Percentiles rank a stretch among this genome's conserved stretches.
phyloP scores from a whole-genome alignment of 2,888 invertebrate genomes.

The Archips xylosteana region DNA sequence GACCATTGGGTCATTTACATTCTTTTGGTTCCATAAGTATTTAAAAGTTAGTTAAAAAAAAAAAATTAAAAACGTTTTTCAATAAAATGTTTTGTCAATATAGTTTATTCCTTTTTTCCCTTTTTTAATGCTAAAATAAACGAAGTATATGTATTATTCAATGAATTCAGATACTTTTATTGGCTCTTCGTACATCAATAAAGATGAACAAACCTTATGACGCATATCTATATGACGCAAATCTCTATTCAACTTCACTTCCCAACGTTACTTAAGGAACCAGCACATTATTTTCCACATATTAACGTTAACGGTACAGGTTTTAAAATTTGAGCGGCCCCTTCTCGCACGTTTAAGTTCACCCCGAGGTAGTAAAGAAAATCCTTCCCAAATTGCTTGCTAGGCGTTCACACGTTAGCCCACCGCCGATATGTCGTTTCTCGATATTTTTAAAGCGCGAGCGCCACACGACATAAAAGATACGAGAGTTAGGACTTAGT shows the following conservation, averaged over 20 bases:
- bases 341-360: conserved; percentile 46
- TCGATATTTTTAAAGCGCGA: conserved; percentile 82
- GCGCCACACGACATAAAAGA: conserved; percentile 78
- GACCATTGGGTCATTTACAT: no score
- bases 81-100: no score
- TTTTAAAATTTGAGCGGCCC: conserved; percentile 48
- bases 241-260: no score
- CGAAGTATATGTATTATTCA: no score
- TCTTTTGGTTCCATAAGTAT: no score
- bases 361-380: conserved; percentile 71
- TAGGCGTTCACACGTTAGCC: conserved; percentile 60
- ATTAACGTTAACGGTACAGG: conserved; percentile 21
- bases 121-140: no score
- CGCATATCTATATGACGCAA: no score
- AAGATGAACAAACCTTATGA: no score
- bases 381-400: conserved; percentile 80
- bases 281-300: not conserved
- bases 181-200: not conserved
- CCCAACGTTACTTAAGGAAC: not conserved
- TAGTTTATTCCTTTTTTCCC: no score
- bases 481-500: conserved; percentile 84
- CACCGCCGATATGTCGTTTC: conserved; percentile 62
- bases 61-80: no score
- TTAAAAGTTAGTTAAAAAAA: no score
- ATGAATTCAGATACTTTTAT: no score